A percentile compares a stretch with the other conserved stretches of the same genome.
phyloP scores from a whole-genome alignment of 2,113 vertebrate species.

The Notothenia coriiceps region DNA sequence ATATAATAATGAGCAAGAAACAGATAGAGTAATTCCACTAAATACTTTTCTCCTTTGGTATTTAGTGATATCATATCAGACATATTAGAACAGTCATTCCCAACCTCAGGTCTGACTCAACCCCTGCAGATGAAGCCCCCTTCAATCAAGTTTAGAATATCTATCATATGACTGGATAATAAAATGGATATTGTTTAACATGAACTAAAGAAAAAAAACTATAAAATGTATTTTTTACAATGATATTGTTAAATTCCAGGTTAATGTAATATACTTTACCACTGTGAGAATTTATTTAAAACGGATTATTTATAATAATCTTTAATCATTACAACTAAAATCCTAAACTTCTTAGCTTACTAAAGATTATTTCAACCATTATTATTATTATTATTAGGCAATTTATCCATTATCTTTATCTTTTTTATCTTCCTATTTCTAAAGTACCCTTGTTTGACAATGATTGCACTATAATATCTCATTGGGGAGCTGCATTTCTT shows the following conservation, averaged over 20 bases:
- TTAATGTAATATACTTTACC: too few species aligned
- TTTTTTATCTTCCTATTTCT: background rate
- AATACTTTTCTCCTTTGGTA: background rate
- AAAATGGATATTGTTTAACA: background rate
- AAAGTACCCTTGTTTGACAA: background rate
- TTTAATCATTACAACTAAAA: too few species aligned
- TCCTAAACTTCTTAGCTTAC: too few species aligned
- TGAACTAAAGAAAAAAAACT: background rate
- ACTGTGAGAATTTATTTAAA: too few species aligned
- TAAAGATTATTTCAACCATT: background rate
- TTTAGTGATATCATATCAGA: background rate
- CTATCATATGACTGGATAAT: background rate
- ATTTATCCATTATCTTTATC: background rate
- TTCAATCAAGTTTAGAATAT: background rate
- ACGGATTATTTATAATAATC: too few species aligned
- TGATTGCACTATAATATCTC: background rate
- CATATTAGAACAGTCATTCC: background rate
- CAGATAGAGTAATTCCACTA: background rate
- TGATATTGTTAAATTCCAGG: too few species aligned
- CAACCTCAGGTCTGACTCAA: background rate
- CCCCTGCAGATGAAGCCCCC: background rate
- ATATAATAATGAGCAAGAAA: constrained; percentile 3
- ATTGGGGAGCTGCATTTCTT: background rate
- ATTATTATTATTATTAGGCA: background rate
- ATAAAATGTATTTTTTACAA: too few species aligned